Evolutionary conservation across 2,113 vertebrate species (phyloP), one percentile per base, ranked within the genome.

Genomic region (Psittacara wagleri): DNA sequence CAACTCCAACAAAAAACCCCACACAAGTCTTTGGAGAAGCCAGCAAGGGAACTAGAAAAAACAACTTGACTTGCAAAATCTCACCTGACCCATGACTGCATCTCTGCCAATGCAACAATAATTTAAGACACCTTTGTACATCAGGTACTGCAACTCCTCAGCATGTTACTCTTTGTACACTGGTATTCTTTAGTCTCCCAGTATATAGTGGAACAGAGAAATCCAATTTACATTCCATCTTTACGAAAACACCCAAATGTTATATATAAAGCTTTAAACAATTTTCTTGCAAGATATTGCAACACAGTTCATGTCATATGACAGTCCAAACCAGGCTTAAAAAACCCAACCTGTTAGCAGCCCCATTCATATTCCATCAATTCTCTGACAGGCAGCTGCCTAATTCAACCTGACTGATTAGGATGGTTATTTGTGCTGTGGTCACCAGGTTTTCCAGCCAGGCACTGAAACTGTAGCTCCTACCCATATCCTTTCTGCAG

Each of bases 141-240:
- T 68, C 77, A 94, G 95, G 95, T 96, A 94, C 69, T 61, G 35
- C 64, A 88, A 44, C n/a, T 90, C 52, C 37, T 90, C 68, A 61
- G 15, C 48, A 52, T 33, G 10, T 64, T 81, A 41, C 35, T 75
- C 10, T 67, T 75, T 76, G n/a, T 68, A 35, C 23, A 49, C 27
- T 48, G 39, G 8, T 90, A 44, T 90, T 52, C 27, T 57, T 88
- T 39, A 55, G 19, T 51, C 23, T 78, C 19, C 11, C 24, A 51
- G 29, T 39, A 44, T 18, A 37, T 1, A 73, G 31, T 1, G 23
- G 52, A 80, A 83, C 5, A 62, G 49, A 74, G n/a, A 94, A 88
- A 83, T 67, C 13, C 24, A 29, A 39, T 28, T 88, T 77, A 18
- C 20, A 63, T 35, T 37, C 31, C 81, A 3, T 13, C 5, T 63